Evolutionary conservation across 2,797 vertebrate species (phyloP).

Genomic region (Sebastes wilsoni): DNA sequence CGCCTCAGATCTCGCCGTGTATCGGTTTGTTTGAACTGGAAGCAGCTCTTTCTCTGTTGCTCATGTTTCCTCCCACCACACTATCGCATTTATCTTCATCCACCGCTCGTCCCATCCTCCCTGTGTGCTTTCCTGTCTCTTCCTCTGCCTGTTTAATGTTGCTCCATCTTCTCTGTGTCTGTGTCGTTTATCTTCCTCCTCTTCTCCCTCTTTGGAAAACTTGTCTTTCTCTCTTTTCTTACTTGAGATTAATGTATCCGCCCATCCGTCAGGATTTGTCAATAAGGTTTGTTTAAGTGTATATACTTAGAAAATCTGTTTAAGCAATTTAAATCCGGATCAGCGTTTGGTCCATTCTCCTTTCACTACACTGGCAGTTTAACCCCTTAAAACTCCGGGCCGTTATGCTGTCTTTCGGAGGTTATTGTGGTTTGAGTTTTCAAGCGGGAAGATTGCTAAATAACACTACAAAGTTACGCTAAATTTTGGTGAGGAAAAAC

Average conservation of each 20-base stretch:
- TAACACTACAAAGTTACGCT: too few species aligned
- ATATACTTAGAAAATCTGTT: neutral
- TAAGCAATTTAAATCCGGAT: neutral
- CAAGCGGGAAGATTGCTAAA: too few species aligned
- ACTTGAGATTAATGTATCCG: slow-evolving; percentile 42
- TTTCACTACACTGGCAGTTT: neutral
- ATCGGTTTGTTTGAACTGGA: slow-evolving; percentile 63
- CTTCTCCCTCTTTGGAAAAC: slow-evolving; percentile 34
- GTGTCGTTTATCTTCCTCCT: slow-evolving; percentile 41
- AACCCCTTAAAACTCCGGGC: too few species aligned
- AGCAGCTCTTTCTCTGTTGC: slow-evolving; percentile 34
- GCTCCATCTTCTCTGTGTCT: slow-evolving; percentile 30
- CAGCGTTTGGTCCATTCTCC: neutral
- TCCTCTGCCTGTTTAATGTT: slow-evolving; percentile 53
- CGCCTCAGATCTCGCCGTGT: slow-evolving; percentile 47
- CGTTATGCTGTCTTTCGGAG: neutral
- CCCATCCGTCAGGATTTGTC: slow-evolving; percentile 29
- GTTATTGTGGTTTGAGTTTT: too few species aligned
- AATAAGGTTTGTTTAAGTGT: slow-evolving; percentile 1
- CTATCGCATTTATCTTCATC: slow-evolving; percentile 68
- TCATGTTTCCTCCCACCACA: slow-evolving; percentile 42
- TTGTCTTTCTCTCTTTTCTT: slow-evolving; percentile 20
- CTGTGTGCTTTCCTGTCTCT: slow-evolving; percentile 40
- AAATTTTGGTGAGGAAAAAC: too few species aligned
- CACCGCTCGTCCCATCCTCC: slow-evolving; percentile 38